Conservation (phyloP, 2,797 vertebrate species). For the Calcarius lapponicus region DNA sequence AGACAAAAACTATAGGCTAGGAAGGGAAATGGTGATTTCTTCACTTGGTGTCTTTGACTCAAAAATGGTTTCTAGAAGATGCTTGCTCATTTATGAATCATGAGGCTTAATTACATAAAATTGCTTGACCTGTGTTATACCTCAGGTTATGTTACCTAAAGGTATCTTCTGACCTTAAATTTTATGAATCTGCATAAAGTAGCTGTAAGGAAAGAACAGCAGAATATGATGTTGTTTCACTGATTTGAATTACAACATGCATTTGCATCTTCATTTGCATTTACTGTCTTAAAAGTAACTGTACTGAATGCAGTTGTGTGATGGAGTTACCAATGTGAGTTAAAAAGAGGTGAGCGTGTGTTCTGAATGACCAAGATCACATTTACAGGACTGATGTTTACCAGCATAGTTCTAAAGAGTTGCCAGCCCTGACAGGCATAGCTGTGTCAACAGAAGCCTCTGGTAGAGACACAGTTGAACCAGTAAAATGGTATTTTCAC, state of each 20-base stretch:
- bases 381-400: background rate
- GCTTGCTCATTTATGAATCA: slow-evolving; percentile 26
- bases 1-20: background rate
- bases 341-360: background rate
- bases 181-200: slow-evolving; percentile 35
- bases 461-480: background rate
- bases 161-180: slow-evolving; percentile 54
- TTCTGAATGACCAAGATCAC: slow-evolving; percentile 11
- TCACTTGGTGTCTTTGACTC: background rate
- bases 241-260: slow-evolving; percentile 50
- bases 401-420: background rate
- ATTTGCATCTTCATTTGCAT: slow-evolving; percentile 61
- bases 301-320: background rate
- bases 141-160: slow-evolving; percentile 43
- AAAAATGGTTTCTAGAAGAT: slow-evolving; percentile 30
- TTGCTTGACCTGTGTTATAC: slow-evolving; percentile 36
- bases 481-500: slow-evolving; percentile 33
- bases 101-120: slow-evolving; percentile 39
- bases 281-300: slow-evolving; percentile 38
- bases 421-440: slow-evolving; percentile 8
- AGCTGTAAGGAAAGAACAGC: slow-evolving; percentile 3
- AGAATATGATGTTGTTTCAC: slow-evolving; percentile 31
- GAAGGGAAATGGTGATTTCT: slow-evolving; percentile 4
- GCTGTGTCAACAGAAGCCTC: slow-evolving; percentile 11
- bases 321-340: slow-evolving; percentile 18